Conservation (phyloP, 2,888 invertebrate genomes). For the Emmelina monodactyla region DNA sequence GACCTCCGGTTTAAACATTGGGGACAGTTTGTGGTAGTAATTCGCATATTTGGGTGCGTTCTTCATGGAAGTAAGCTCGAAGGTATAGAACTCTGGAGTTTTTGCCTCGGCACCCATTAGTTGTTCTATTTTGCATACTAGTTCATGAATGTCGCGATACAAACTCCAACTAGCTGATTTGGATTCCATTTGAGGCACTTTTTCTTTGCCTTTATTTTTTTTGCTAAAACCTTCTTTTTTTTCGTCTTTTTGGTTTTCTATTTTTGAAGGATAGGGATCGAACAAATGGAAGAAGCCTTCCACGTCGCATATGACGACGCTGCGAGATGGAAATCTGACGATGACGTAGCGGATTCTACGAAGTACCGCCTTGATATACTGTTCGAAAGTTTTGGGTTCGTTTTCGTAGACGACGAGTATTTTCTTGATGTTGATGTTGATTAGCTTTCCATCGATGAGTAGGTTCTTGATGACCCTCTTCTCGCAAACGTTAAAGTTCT, state of each 20-base stretch:
- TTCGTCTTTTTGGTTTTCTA: conserved; percentile 18
- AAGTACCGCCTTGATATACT: conserved; percentile 45
- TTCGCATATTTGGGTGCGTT: conserved; percentile 56
- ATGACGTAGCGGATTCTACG: conserved; percentile 62
- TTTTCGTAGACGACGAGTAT: conserved; percentile 61
- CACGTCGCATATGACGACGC: conserved; percentile 62
- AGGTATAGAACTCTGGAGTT: conserved; percentile 60
- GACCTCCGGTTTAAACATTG: conserved; percentile 45
- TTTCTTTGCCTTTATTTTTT: conserved; percentile 8
- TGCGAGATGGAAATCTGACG: conserved; percentile 62
- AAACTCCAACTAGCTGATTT: conserved; percentile 54
- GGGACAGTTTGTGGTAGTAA: conserved; percentile 47
- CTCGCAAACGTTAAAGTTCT: conserved; percentile 58
- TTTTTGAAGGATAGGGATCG: conserved; percentile 61
- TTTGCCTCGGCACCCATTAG: conserved; percentile 14
- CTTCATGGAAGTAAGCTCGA: conserved; percentile 63
- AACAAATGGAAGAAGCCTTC: conserved; percentile 69
- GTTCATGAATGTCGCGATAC: conserved; percentile 36
- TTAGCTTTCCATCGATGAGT: conserved; percentile 68
- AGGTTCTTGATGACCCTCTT: conserved; percentile 71
- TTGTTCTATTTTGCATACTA: conserved; percentile 35
- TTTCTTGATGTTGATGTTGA: conserved; percentile 66
- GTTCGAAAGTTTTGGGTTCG: conserved; percentile 42
- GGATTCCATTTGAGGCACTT: conserved; percentile 17
- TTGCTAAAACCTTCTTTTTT: conserved; percentile 10